phyloP scores from a whole-genome alignment of 2,888 invertebrate species.

The Ectropis crepuscularia region DNA sequence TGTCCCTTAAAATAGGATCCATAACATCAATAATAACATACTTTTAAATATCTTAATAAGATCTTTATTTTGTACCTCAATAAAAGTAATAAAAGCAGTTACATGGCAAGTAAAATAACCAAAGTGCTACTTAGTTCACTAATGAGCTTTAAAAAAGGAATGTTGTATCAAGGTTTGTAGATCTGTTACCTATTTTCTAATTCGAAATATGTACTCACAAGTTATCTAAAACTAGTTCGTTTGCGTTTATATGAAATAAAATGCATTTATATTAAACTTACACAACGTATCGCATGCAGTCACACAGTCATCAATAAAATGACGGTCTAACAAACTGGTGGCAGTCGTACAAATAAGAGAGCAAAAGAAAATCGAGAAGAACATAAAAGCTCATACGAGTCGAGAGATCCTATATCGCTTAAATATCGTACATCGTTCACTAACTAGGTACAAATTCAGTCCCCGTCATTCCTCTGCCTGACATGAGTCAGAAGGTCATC shows the following conservation, averaged over 20 bases:
- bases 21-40: conserved; percentile 11
- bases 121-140: conserved; percentile 24
- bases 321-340: conserved; percentile 26
- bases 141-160: conserved; percentile 28
- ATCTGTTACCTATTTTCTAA: conserved; percentile 20
- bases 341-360: conserved; percentile 37
- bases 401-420: conserved; percentile 26
- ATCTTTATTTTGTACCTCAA: conserved; percentile 23
- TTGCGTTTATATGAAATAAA: conserved; percentile 22
- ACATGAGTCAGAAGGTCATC: conserved; percentile 6
- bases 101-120: conserved; percentile 28
- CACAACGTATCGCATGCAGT: conserved; percentile 9
- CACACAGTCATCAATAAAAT: conserved; percentile 32
- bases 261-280: conserved; percentile 25
- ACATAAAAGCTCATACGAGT: conserved; percentile 33
- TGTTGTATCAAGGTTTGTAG: conserved; percentile 20
- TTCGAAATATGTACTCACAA: conserved; percentile 28
- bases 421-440: conserved; percentile 19
- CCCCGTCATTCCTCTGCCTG: conserved; percentile 7
- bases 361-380: conserved; percentile 38
- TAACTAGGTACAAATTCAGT: conserved; percentile 10
- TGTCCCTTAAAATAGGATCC: neutral
- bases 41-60: conserved; percentile 17
- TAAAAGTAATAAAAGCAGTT: conserved; percentile 22
- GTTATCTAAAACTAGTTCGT: conserved; percentile 22